A percentile compares a stretch with the other conserved stretches of the same genome.
Evolutionary conservation across 2,113 vertebrate species (phyloP).

Genomic region (Pelusios castaneus): DNA sequence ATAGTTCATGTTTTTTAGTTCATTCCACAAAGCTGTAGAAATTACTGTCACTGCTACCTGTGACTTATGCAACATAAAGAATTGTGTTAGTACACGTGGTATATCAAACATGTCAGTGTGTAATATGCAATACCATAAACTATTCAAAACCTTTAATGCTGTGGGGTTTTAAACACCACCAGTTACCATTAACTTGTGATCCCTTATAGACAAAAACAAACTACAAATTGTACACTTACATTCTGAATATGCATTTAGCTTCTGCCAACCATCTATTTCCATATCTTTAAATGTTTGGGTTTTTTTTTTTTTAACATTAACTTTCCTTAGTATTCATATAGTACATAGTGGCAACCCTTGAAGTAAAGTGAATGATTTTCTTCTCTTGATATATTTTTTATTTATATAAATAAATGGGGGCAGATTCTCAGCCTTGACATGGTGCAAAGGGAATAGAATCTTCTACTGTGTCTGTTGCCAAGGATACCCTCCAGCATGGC

Average conservation of each 20-base stretch:
- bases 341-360: background rate
- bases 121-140: background rate
- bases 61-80: rapidly evolving
- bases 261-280: background rate
- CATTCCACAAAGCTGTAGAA: background rate
- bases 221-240: background rate
- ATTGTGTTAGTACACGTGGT: rapidly evolving
- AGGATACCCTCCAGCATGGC: background rate
- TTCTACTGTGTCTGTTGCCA: background rate
- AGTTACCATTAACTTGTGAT: background rate
- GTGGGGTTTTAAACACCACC: background rate
- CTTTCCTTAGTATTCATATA: background rate
- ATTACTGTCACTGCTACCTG: rapidly evolving
- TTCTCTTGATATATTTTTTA: background rate
- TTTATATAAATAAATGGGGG: background rate
- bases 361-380: background rate
- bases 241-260: background rate
- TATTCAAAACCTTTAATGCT: background rate
- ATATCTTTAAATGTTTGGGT: background rate
- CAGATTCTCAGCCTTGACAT: background rate
- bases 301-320: background rate
- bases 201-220: background rate
- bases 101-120: background rate
- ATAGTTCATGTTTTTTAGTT: background rate
- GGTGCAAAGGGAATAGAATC: background rate